Base-by-base conservation (phyloP, 2,113 vertebrate species). In the Egretta garzetta region DNA sequence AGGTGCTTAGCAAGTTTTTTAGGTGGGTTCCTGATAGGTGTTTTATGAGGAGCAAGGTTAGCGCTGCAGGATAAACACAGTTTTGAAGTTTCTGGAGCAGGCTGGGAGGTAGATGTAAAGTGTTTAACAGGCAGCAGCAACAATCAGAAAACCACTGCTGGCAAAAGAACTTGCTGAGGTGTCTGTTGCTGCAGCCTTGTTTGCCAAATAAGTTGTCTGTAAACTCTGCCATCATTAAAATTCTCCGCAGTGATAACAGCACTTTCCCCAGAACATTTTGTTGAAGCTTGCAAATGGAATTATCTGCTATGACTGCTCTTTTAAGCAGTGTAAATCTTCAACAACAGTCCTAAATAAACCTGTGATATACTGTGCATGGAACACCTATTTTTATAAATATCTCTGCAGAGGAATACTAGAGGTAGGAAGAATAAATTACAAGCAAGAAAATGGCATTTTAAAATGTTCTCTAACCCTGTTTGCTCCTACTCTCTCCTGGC, bases 301-400 rank as follows among this genome's bases (percentile, higher is more conserved):
- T 93, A 94, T 80, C 89, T 49, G 43, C 80, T 90, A n/a, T 80
- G 94, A 94, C 93, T 96, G 94, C 89, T 96, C 95, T 95, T 97
- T 95, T 86, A 87, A 95, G 94, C 79, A 66, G 92, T 67, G 95
- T 92, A 96, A 96, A 92, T 96, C 94, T 95, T 97, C 92, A 87
- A 76, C 80, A 90, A 79, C 86, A 82, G 39, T 83, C 95, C 93
- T 93, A 96, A 95, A 97, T 85, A 96, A 91, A 92, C 77, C 66
- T 63, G 63, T 83, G 79, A 97, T 68, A 88, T 86, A 93, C 58
- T 63, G 84, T 75, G 81, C 74, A 49, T 64, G 67, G 88, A 94
- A 95, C 77, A 96, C 90, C 95, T 88, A 64, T 87, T 94, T 96
- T 91, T 97, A 96, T 85, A 92, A 95, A 93, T 85, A 90, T 71